Percentiles rank a stretch among this genome's conserved stretches.
Evolutionary conservation across 2,888 invertebrate genomes (phyloP).

Genomic region (Emmelina monodactyla): DNA sequence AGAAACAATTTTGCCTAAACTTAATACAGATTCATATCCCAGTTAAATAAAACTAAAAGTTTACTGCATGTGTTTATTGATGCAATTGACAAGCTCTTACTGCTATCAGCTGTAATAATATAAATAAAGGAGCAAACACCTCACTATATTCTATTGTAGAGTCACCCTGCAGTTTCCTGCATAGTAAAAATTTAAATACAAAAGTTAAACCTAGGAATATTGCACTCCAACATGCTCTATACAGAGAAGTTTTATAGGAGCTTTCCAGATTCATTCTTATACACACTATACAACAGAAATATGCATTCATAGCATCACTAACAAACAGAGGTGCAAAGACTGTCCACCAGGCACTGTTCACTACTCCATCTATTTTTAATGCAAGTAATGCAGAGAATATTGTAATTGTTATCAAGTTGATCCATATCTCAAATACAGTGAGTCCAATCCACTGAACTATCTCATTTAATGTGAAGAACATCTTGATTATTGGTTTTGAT

Average conservation of each 20-base stretch:
- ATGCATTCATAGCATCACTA: conserved; percentile 90
- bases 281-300: conserved; percentile 94
- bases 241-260: conserved; percentile 78
- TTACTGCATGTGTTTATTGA: conserved; percentile 27
- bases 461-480: conserved; percentile 90
- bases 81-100: conserved; percentile 92
- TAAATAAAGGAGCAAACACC: conserved; percentile 91
- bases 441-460: conserved; percentile 93
- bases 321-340: conserved; percentile 92
- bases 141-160: conserved; percentile 88
- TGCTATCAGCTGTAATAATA: conserved; percentile 87
- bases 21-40: too few relatives aligned
- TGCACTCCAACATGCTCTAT: conserved; percentile 84
- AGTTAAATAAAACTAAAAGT: background rate
- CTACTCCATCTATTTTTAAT: conserved; percentile 75
- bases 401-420: conserved; percentile 83
- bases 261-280: conserved; percentile 89
- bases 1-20: too few relatives aligned
- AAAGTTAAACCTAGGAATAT: conserved; percentile 84
- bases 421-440: conserved; percentile 94
- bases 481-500: conserved; percentile 47
- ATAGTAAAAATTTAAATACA: conserved; percentile 90
- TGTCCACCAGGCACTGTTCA: conserved; percentile 82
- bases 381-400: conserved; percentile 86
- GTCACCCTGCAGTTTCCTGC: conserved; percentile 85